A percentile compares a stretch with the other conserved stretches of the same genome.
Evolutionary conservation across 2,797 vertebrate genomes (phyloP).

Genomic region (Capromys pilorides): DNA sequence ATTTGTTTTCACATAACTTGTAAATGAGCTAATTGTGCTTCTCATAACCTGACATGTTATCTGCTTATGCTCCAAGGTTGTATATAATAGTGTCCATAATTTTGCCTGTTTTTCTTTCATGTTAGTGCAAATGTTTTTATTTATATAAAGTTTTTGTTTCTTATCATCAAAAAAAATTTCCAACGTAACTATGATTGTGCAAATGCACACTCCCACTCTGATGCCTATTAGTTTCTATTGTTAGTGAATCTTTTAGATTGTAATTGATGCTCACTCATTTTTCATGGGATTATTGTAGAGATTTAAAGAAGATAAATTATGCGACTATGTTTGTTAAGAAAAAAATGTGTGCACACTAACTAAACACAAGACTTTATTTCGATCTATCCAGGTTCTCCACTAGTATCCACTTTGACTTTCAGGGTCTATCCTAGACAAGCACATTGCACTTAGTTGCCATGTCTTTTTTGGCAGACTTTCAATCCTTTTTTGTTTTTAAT

Average conservation of each 20-base stretch:
- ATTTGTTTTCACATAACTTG: no score
- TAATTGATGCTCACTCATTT: background rate
- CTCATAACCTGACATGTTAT: no score
- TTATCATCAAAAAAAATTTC: background rate
- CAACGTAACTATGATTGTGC: background rate
- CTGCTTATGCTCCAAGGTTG: no score
- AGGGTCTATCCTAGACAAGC: background rate
- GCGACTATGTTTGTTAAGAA: background rate
- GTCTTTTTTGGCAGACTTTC: background rate
- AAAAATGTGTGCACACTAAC: background rate
- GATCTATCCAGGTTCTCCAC: background rate
- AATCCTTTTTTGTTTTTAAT: background rate
- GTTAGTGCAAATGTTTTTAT: no score
- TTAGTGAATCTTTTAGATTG: background rate
- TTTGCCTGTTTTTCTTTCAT: no score
- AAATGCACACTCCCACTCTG: background rate
- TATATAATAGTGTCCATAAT: no score
- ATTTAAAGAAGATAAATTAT: constrained; percentile 39
- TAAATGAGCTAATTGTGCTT: no score
- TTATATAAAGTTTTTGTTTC: no score
- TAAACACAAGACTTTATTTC: background rate
- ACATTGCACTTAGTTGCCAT: background rate
- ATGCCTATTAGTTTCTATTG: background rate
- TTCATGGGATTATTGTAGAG: constrained; percentile 6
- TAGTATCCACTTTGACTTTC: background rate